phyloP scores from a whole-genome alignment of 1,140 invertebrate species.

The Drosophila kohkoa region DNA sequence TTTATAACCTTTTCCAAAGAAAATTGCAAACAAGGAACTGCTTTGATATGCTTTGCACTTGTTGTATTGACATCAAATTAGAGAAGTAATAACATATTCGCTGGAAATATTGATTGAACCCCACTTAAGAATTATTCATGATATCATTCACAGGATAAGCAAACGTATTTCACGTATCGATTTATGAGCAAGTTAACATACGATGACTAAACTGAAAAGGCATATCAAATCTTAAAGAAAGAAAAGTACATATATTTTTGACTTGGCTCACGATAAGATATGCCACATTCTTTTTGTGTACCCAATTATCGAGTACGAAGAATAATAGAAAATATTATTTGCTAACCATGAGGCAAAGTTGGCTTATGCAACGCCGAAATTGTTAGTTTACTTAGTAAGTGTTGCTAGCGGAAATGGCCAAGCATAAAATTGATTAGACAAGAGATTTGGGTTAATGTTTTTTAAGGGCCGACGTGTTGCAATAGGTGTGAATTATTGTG shows the following conservation, averaged over 20 bases:
- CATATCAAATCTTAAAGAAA: conserved; percentile 36
- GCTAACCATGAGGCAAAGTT: conserved; percentile 53
- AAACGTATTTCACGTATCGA: not conserved
- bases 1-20: not conserved
- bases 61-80: not conserved
- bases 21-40: not conserved
- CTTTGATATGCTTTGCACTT: not conserved
- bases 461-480: conserved; percentile 6
- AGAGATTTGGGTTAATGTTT: conserved; percentile 62
- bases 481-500: conserved; percentile 13
- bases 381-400: conserved; percentile 26
- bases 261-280: conserved; percentile 65
- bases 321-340: conserved; percentile 54
- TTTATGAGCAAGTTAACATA: conserved; percentile 16
- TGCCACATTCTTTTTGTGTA: conserved; percentile 50
- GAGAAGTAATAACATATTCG: no score
- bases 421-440: conserved; percentile 62
- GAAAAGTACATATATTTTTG: conserved; percentile 53
- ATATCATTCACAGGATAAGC: no score
- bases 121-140: no score
- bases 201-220: conserved; percentile 2
- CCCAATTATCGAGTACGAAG: conserved; percentile 36
- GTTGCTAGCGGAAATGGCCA: conserved; percentile 59
- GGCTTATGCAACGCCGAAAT: conserved; percentile 47
- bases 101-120: no score